Evolutionary conservation across 1,140 invertebrate genomes (phyloP).

Genomic region (Drosophila nebulosa): DNA sequence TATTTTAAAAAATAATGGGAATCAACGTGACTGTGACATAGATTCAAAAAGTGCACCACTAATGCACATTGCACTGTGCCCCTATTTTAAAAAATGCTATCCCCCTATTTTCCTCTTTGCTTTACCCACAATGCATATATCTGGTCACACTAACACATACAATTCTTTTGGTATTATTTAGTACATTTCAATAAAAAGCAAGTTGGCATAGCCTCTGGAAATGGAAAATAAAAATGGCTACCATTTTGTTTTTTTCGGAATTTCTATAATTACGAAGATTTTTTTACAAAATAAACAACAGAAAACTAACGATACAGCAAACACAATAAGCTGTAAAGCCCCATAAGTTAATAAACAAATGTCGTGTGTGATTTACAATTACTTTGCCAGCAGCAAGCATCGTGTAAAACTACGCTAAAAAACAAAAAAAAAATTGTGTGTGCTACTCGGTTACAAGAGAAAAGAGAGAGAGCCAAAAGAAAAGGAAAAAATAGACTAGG

Average conservation of each 20-base stretch:
- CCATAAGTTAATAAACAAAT: constrained; percentile 36
- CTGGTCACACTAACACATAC: neutral
- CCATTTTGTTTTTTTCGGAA: constrained; percentile 80
- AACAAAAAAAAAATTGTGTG: constrained; percentile 47
- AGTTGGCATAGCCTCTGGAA: constrained; percentile 46
- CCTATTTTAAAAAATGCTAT: neutral
- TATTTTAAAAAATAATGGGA: no score
- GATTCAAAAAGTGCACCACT: no score
- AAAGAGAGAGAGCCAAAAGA: constrained; percentile 57
- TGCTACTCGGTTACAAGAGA: constrained; percentile 16
- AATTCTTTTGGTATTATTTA: constrained; percentile 30
- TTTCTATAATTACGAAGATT: constrained; percentile 75
- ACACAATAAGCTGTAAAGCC: constrained; percentile 52
- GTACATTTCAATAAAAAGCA: constrained; percentile 13
- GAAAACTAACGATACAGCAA: constrained; percentile 52
- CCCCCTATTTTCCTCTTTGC: neutral
- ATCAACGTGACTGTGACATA: no score
- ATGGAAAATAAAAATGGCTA: constrained; percentile 79
- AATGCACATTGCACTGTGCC: no score
- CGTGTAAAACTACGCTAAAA: constrained; percentile 54
- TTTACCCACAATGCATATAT: neutral
- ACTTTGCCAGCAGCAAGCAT: constrained; percentile 12
- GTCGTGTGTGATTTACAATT: constrained; percentile 39
- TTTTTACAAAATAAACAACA: constrained; percentile 78
- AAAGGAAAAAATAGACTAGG: constrained; percentile 63